Conservation (phyloP, 2,113 vertebrate genomes). For the Cochlearius cochlearius region DNA sequence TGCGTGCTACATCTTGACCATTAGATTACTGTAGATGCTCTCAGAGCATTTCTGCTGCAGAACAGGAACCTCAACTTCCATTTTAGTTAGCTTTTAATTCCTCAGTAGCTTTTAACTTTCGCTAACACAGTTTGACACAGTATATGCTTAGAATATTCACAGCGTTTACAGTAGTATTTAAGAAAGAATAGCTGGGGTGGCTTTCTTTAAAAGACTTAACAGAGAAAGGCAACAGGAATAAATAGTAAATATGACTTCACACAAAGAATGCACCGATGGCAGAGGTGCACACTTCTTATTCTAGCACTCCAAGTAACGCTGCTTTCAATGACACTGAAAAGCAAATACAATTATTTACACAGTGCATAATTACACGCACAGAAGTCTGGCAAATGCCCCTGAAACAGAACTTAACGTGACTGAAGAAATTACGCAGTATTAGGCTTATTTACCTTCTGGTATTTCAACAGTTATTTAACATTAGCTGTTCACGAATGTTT, state of each 20-base stretch:
- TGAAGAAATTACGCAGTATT: not conserved
- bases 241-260: not conserved
- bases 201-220: not conserved
- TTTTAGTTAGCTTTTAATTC: not conserved
- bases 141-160: not conserved
- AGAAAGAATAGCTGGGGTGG: not conserved
- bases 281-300: not conserved
- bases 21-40: not conserved
- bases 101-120: not conserved
- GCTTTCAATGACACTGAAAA: not conserved
- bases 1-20: not conserved
- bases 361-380: not conserved
- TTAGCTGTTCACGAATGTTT: not conserved
- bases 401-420: not conserved
- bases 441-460: not conserved
- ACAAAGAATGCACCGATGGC: accelerated
- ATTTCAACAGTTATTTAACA: not conserved
- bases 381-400: not conserved
- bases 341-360: not conserved
- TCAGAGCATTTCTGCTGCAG: not conserved
- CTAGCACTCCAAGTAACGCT: not conserved
- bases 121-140: not conserved
- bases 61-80: not conserved
- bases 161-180: not conserved
- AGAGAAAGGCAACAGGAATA: not conserved